Base-by-base conservation (phyloP, 2,113 vertebrate genomes). In the Coregonus clupeaformis region DNA sequence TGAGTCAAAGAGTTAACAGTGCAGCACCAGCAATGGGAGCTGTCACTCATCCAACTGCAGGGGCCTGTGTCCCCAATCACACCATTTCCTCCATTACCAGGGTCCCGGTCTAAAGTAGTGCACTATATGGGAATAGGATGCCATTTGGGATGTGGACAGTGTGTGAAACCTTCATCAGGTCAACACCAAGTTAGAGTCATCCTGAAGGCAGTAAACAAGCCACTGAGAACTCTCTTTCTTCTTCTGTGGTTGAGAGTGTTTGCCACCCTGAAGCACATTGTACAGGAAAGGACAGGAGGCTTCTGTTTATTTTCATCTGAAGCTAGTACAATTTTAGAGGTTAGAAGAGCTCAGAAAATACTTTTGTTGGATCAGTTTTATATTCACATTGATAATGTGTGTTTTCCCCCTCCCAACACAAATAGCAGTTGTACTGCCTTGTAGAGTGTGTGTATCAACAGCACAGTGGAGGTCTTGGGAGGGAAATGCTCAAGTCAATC, bases 1-100 rank as follows among this genome's bases (percentile, higher is more conserved):
- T 82, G 84, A 87, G 87, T 90, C 83, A 86, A 84, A 91, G 52
- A 71, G 86, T 90, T 89, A 91, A 90, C 89, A 85, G 78, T 77
- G 84, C 84, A 83, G 90, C 84, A 89, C 55, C 81, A 91, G 89
- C 68, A 86, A 88, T 77, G 75, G 64, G 71, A 69, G 68, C 74
- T 92, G 91, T 88, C 91, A 36, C 16, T 81, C 74, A 42, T 74
- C 90, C 89, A 94, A 84, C 36, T 77, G 22, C 80, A 7, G 0
- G 36, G 2, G 1, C 0, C 5, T 1, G 32, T 32, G 9, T 42
- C 36, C 36, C 36, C 2, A 42, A 42, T 36, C 6, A 7, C 36
- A 36, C 36, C 7, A 36, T 36, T 36, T 9, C n/a, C n/a, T n/a
- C n/a, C n/a, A n/a, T n/a, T n/a, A n/a, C n/a, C n/a, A n/a, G n/a